Percentiles rank a stretch among this genome's conserved stretches.
Evolutionary conservation across 2,113 vertebrate genomes (phyloP).

Genomic region (Micronycteris hirsuta): DNA sequence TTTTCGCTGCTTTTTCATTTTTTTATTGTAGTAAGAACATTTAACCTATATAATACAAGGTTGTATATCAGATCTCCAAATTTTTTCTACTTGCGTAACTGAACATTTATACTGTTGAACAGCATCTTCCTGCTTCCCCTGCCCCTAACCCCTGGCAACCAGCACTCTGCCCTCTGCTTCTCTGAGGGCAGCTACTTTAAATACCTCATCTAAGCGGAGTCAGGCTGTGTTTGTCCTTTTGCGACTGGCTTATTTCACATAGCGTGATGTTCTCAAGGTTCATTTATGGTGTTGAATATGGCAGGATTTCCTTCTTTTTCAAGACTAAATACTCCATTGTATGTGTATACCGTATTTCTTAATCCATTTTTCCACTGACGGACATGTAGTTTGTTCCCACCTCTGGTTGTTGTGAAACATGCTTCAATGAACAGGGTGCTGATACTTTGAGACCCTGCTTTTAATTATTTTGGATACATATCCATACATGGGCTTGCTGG

Average conservation of each 20-base stretch:
- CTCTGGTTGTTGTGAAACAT: neutral
- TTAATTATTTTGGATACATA: too few species aligned
- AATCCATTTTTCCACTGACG: too few species aligned
- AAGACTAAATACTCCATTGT: too few species aligned
- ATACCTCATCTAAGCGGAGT: neutral
- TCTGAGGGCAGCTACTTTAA: neutral
- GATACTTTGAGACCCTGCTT: neutral
- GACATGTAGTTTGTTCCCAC: too few species aligned
- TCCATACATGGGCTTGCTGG: too few species aligned
- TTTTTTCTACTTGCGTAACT: neutral
- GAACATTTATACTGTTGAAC: too few species aligned
- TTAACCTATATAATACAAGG: neutral
- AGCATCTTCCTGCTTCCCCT: too few species aligned
- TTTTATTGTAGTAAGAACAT: neutral
- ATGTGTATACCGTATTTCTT: too few species aligned
- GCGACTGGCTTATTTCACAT: neutral
- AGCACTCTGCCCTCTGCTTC: neutral
- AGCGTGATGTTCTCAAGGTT: neutral
- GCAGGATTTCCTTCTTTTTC: neutral
- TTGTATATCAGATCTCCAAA: neutral
- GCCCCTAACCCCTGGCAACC: too few species aligned
- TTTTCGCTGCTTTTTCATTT: neutral
- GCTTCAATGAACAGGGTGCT: neutral
- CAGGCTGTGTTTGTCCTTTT: neutral
- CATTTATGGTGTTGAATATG: neutral